Percentiles rank a stretch among this genome's conserved stretches.
phyloP scores from a whole-genome alignment of 2,797 vertebrate genomes.

The Pangasius larnaudii region DNA sequence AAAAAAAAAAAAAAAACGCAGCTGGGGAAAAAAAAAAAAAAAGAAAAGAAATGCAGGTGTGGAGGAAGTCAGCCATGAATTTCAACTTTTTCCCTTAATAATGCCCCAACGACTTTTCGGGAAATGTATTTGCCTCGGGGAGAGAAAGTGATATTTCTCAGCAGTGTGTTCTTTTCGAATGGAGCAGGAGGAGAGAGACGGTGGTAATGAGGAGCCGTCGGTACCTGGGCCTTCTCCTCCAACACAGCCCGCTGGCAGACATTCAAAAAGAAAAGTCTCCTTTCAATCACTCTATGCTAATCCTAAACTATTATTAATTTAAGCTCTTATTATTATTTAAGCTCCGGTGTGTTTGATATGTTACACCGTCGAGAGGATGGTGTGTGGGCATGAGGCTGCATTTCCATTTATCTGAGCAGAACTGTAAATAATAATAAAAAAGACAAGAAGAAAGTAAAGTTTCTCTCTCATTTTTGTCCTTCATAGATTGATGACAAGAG shows the following conservation, averaged over 20 bases:
- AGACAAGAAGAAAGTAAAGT: conserved; percentile 52
- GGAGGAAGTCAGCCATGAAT: conserved; percentile 42
- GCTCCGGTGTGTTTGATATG: neutral
- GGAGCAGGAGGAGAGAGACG: conserved; percentile 16
- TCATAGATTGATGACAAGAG: conserved; percentile 65
- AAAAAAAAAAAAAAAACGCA: conserved; percentile 23
- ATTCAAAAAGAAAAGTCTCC: conserved; percentile 48
- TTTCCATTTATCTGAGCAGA: conserved; percentile 39
- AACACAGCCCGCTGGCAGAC: conserved; percentile 48
- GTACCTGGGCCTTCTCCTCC: conserved; percentile 32
- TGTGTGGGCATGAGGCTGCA: neutral
- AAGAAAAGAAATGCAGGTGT: conserved; percentile 34
- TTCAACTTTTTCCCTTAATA: conserved; percentile 49
- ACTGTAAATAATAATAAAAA: conserved; percentile 38
- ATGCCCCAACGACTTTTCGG: conserved; percentile 44
- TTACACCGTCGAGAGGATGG: neutral
- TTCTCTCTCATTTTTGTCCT: conserved; percentile 63
- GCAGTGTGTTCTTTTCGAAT: conserved; percentile 41
- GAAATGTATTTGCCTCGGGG: conserved; percentile 55
- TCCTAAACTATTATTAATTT: conserved; percentile 48
- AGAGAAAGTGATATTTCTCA: conserved; percentile 52
- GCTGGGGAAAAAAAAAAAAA: conserved; percentile 19
- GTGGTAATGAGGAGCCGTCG: conserved; percentile 58
- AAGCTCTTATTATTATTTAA: neutral
- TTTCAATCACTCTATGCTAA: conserved; percentile 53